Evolutionary conservation across 1,140 invertebrate genomes (phyloP), one percentile per base, ranked within the genome.

Genomic region (Drosophila bipectinata): DNA sequence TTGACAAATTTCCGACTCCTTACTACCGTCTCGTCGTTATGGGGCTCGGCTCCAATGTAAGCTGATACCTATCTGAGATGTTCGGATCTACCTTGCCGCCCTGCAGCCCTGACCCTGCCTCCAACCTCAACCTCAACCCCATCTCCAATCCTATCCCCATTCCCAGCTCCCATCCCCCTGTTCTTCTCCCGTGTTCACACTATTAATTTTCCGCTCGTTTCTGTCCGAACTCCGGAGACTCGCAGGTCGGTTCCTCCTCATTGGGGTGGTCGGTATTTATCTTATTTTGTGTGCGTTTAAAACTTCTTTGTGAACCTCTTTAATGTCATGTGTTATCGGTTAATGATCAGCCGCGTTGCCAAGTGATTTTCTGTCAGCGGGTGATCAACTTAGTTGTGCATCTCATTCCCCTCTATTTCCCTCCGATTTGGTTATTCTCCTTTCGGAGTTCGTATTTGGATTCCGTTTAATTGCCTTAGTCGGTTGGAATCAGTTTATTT

Each of bases 251-350:
- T 48, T 39, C 41, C 66, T 28, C 61, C 69, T 73, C 72, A 75
- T 81, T 88, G 74, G 84, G 84, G 84, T 90, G 84, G 89, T 89
- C 90, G 76, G 72, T 71, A 91, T 90, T 91, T 90, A 91, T 91
- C 84, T 80, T 78, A 79, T 88, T 88, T 79, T 83, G 83, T 87
- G 84, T 76, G 79, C 79, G 62, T 66, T 83, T 88, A 82, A 73
- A 84, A 87, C 60, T 79, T 74, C 77, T 80, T 81, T 76, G 79
- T 79, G 84, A 57, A 66, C 60, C 83, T 37, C 64, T 88, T 91
- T 91, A 91, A 91, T 91, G 89, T 91, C 78, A 91, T 89, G 89
- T 91, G 89, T 91, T 91, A 91, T 91, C 89, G 89, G 89, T 85
- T 89, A 74, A 77, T 84, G 80, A 89, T 89, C 84, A 89, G 84